These are phyloP conservation scores for Popillia japonica DNA, from an alignment of 1,140 invertebrate genomes.

Conservation along the genomic window DNA sequence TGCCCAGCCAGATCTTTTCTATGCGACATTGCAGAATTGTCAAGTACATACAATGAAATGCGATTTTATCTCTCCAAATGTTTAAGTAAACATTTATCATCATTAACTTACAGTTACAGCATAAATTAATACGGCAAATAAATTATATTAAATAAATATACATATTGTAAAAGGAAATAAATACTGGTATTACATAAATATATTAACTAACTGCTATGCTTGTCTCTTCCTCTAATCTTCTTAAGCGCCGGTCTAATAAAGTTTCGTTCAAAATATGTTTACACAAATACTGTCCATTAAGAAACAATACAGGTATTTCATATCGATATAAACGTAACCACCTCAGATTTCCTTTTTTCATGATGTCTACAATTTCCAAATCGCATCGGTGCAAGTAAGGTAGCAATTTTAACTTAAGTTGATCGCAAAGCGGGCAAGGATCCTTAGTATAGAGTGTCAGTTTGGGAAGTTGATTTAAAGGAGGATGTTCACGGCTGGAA, in stretches of 20 bases:
- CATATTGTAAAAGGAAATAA: too few species aligned
- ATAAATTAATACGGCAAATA: background rate
- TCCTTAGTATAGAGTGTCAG: slow-evolving; percentile 85
- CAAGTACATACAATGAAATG: too few species aligned
- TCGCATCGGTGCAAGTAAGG: slow-evolving; percentile 68
- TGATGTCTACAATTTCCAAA: slow-evolving; percentile 81
- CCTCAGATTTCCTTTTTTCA: slow-evolving; percentile 72
- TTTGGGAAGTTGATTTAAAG: slow-evolving; percentile 58
- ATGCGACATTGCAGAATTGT: too few species aligned
- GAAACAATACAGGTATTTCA: slow-evolving; percentile 88
- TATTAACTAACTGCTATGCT: background rate
- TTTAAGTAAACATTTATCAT: too few species aligned
- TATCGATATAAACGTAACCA: slow-evolving; percentile 80
- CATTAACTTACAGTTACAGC: background rate
- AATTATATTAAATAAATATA: slow-evolving; percentile 23
- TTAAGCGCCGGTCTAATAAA: slow-evolving; percentile 63
- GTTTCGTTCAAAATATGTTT: slow-evolving; percentile 77
- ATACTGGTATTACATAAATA: background rate
- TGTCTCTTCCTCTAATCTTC: slow-evolving; percentile 44
- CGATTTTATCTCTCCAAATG: too few species aligned
- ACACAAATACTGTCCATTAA: slow-evolving; percentile 84
- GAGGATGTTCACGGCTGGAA: slow-evolving; percentile 43
- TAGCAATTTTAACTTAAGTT: slow-evolving; percentile 74
- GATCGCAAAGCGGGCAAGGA: slow-evolving; percentile 82
- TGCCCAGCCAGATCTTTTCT: too few species aligned